Evolutionary conservation across 1,140 invertebrate genomes (phyloP), one percentile per base, ranked within the genome.

Genomic region (Conus betulinus): DNA sequence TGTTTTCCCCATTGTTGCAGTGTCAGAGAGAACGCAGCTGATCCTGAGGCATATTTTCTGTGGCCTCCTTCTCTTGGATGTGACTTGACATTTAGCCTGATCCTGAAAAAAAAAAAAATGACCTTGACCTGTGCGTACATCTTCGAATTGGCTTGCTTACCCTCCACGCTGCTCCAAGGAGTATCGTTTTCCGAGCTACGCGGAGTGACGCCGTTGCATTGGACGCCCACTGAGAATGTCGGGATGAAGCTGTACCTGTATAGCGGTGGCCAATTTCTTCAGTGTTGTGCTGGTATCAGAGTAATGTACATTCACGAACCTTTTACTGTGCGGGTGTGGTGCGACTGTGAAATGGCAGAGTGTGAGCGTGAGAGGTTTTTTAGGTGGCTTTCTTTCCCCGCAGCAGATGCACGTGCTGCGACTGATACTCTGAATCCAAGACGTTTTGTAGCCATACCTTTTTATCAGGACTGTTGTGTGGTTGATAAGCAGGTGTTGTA

Each of bases 31-130:
- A 71, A 6, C 11, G 67, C 67, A 71, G 67, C 67, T 71, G 67
- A 71, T 23, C 67, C 67, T 71, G 67, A 71, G 67, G 67, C 67
- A 71, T 71, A 71, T 71, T 71, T 71, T n/a, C 67, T n/a, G 67
- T 71, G 67, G 67, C 15, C 67, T 71, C 11, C 67, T 71, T 71
- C 67, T 23, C 13, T 71, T 71, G 57, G 57, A 60, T 60, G 57
- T 60, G 8, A 8, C 8, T 23, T n/a, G 23, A 71, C 67, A 71
- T 23, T 71, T 71, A 23, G 67, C 67, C 67, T 71, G 67, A 71
- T 71, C 67, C 67, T 71, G 67, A 71, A 71, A 71, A n/a, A 71
- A 71, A 20, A 7, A 20, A 71, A 7, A 20, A 71, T 71, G 20
- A 71, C 67, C 20, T 71, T 71, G 17, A 71, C 67, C 17, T 71